Evolutionary conservation across 2,113 vertebrate genomes (phyloP).

Genomic region (Antennarius striatus): DNA sequence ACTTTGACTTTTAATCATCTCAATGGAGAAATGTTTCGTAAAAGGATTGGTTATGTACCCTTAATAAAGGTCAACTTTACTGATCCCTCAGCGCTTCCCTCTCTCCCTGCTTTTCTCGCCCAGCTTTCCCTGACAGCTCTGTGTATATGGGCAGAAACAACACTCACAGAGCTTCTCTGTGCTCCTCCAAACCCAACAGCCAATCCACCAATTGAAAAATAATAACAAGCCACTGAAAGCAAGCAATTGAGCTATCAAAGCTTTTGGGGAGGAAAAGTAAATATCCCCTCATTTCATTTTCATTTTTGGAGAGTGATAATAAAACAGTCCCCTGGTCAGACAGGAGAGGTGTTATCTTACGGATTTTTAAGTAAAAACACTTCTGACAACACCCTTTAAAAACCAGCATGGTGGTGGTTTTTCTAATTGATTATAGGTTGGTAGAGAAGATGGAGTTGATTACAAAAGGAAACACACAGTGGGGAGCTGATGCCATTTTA

Average conservation of each 20-base stretch:
- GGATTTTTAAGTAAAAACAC: conserved; percentile 72
- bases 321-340: conserved; percentile 57
- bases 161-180: conserved; percentile 58
- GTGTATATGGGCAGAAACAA: conserved; percentile 78
- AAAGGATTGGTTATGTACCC: no score
- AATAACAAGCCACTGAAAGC: conserved; percentile 80
- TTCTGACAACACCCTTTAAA: conserved; percentile 59
- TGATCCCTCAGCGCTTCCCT: background rate
- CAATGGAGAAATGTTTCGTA: no score
- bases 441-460: conserved; percentile 28
- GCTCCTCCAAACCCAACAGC: conserved; percentile 65
- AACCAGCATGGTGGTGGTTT: conserved; percentile 25
- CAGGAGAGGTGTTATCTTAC: conserved; percentile 63
- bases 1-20: no score
- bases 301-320: conserved; percentile 71
- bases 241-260: conserved; percentile 81
- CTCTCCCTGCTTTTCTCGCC: conserved; percentile 20
- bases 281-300: conserved; percentile 74
- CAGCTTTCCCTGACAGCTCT: conserved; percentile 49
- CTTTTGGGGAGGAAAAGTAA: conserved; percentile 75
- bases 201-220: conserved; percentile 81
- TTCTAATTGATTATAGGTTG: conserved; percentile 50
- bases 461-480: conserved; percentile 34
- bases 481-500: conserved; percentile 8
- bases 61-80: background rate